These are phyloP conservation scores for Pteria penguin DNA, from an alignment of 2,888 invertebrate genomes.

Conservation along the genomic window DNA sequence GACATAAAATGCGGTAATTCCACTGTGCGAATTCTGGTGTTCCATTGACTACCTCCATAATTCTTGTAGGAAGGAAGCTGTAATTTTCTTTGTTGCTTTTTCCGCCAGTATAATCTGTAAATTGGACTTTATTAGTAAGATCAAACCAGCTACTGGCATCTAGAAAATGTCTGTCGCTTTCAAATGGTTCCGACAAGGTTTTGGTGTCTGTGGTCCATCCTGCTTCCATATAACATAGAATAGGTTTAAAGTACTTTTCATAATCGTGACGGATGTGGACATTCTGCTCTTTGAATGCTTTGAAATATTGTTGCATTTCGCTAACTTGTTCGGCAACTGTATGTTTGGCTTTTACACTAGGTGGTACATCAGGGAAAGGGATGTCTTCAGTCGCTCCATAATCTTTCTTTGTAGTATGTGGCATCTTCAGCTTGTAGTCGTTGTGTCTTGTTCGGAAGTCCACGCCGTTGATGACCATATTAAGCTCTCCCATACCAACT, in stretches of 20 bases:
- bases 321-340: constrained; percentile 60
- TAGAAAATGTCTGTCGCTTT: constrained; percentile 63
- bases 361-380: constrained; percentile 64
- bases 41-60: constrained; percentile 58
- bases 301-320: constrained; percentile 65
- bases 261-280: constrained; percentile 45
- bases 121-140: constrained; percentile 61
- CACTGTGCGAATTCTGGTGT: constrained; percentile 64
- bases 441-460: constrained; percentile 71
- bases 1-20: constrained; percentile 67
- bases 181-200: constrained; percentile 61
- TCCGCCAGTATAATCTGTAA: constrained; percentile 61
- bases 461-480: constrained; percentile 67
- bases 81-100: constrained; percentile 63
- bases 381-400: constrained; percentile 56
- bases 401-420: constrained; percentile 40
- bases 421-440: constrained; percentile 63
- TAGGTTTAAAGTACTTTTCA: constrained; percentile 61
- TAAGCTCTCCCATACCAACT: constrained; percentile 64
- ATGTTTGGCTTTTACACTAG: constrained; percentile 54
- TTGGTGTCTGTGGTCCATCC: constrained; percentile 60
- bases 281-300: constrained; percentile 54
- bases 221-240: constrained; percentile 62
- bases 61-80: constrained; percentile 66
- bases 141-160: constrained; percentile 67